Conservation (phyloP, 2,888 invertebrate genomes). For the Thereva nobilitata region DNA sequence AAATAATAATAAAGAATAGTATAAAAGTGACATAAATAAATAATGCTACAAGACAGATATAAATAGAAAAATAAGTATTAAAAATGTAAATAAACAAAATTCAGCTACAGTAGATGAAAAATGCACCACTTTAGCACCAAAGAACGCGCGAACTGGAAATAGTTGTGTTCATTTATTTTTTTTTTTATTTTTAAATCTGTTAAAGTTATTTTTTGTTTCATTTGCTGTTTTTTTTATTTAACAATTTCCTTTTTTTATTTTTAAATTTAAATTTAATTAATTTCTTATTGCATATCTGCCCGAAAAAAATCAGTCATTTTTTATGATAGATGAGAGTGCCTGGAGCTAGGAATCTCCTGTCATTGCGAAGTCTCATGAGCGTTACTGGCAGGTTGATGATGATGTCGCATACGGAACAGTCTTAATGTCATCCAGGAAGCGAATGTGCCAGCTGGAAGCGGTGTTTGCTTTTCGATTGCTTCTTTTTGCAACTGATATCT, state of each 20-base stretch:
- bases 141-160: not conserved
- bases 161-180: slow-evolving; percentile 7
- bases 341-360: slow-evolving; percentile 15
- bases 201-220: not conserved
- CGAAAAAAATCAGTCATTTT: slow-evolving; percentile 44
- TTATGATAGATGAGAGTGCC: slow-evolving; percentile 9
- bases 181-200: slow-evolving; percentile 16
- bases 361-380: slow-evolving; percentile 52
- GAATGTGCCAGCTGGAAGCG: slow-evolving; percentile 66
- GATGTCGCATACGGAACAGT: slow-evolving; percentile 63
- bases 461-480: slow-evolving; percentile 61
- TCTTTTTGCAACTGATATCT: slow-evolving; percentile 77
- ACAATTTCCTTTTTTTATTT: slow-evolving; percentile 31
- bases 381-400: slow-evolving; percentile 45
- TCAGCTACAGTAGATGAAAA: not conserved
- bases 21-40: slow-evolving; percentile 28
- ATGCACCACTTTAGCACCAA: slow-evolving; percentile 33
- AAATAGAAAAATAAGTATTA: slow-evolving; percentile 12
- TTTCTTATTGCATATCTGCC: slow-evolving; percentile 47
- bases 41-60: slow-evolving; percentile 3
- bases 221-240: slow-evolving; percentile 20
- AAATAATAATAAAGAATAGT: slow-evolving; percentile 4
- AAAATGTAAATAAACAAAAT: slow-evolving; percentile 18
- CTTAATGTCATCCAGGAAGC: slow-evolving; percentile 77
- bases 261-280: slow-evolving; percentile 22